These are phyloP conservation scores for Plecotus auritus DNA, from an alignment of 2,113 vertebrate species.

Conservation along the genomic window DNA sequence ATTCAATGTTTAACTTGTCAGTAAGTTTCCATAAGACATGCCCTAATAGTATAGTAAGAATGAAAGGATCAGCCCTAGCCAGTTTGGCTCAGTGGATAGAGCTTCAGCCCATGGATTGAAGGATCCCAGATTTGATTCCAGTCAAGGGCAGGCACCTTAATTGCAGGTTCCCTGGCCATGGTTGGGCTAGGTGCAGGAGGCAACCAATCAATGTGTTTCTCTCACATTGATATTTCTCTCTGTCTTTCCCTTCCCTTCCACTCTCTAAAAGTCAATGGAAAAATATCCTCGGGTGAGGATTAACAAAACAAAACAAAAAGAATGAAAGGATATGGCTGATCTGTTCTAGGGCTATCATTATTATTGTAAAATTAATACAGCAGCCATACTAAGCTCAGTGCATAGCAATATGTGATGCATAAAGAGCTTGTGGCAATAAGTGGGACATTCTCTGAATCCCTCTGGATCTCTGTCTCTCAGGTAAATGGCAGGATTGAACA, in stretches of 20 bases:
- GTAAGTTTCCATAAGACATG: background rate
- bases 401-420: background rate
- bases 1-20: background rate
- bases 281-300: too few relatives aligned
- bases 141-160: too few relatives aligned
- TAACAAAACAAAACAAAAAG: too few relatives aligned
- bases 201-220: too few relatives aligned
- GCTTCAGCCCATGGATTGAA: too few relatives aligned
- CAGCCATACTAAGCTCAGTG: background rate
- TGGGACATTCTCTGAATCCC: background rate
- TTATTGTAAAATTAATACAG: background rate
- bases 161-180: too few relatives aligned
- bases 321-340: background rate
- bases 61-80: background rate
- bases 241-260: too few relatives aligned
- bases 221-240: too few relatives aligned
- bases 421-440: background rate
- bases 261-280: too few relatives aligned
- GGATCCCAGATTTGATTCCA: too few relatives aligned
- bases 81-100: too few relatives aligned
- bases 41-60: background rate
- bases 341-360: background rate
- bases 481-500: background rate
- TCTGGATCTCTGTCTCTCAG: background rate
- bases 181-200: too few relatives aligned